Evolutionary conservation across 2,797 vertebrate genomes (phyloP).

Genomic region (Pelochelys cantorii): DNA sequence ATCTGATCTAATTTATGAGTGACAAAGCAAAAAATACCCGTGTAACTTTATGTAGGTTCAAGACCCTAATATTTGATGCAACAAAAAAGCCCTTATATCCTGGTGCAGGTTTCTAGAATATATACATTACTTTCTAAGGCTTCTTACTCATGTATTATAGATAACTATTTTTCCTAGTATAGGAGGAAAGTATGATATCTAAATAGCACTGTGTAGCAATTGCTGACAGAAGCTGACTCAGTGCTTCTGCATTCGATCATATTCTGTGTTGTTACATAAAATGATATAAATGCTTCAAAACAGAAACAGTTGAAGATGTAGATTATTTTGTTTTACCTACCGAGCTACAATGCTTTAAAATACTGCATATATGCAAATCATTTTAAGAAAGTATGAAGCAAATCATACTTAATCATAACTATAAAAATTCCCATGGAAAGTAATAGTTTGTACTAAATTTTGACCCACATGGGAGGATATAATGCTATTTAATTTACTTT

Average conservation of each 20-base stretch:
- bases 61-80: accelerated
- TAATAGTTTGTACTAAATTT: conserved; percentile 12
- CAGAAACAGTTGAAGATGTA: not conserved
- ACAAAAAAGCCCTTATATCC: accelerated
- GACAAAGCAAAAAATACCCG: not conserved
- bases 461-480: conserved; percentile 32
- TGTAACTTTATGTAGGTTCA: not conserved
- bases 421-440: conserved; percentile 20
- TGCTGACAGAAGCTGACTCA: not conserved
- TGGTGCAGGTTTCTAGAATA: not conserved
- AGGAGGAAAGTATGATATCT: accelerated
- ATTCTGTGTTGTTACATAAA: not conserved
- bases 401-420: not conserved
- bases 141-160: not conserved
- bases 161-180: not conserved
- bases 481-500: conserved; percentile 66
- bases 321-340: not conserved
- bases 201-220: not conserved
- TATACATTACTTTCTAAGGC: accelerated
- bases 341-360: not conserved
- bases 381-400: not conserved
- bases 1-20: not conserved
- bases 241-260: not conserved
- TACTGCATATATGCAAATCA: not conserved
- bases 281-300: not conserved